Evolutionary conservation across 2,888 invertebrate genomes (phyloP).

Genomic region (Argyresthia albistria): DNA sequence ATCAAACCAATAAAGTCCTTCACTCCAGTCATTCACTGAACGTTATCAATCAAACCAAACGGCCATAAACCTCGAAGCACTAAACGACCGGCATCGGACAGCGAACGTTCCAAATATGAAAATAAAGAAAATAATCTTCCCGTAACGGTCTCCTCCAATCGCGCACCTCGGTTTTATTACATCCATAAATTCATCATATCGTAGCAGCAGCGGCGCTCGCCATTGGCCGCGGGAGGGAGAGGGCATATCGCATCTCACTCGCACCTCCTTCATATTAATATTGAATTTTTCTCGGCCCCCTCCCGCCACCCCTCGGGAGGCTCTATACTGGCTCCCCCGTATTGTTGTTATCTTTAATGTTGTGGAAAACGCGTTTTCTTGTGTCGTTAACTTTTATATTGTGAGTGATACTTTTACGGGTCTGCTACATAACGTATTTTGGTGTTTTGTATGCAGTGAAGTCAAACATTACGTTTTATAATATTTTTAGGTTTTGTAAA

Average conservation of each 20-base stretch:
- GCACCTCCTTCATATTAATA: slow-evolving; percentile 84
- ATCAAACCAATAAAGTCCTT: too few species aligned
- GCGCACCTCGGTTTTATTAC: slow-evolving; percentile 80
- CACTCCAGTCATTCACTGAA: too few species aligned
- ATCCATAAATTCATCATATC: slow-evolving; percentile 89
- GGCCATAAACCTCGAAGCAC: too few species aligned
- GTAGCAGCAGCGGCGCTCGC: slow-evolving; percentile 63
- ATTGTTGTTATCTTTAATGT: slow-evolving; percentile 74
- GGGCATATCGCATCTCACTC: slow-evolving; percentile 65
- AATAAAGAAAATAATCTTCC: slow-evolving; percentile 72
- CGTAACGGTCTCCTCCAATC: slow-evolving; percentile 76
- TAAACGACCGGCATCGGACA: too few species aligned
- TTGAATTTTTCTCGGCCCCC: slow-evolving; percentile 82
- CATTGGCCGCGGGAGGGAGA: slow-evolving; percentile 71
- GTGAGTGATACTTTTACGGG: slow-evolving; percentile 70
- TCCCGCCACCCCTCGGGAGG: slow-evolving; percentile 67
- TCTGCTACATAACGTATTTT: slow-evolving; percentile 64
- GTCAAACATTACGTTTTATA: not conserved
- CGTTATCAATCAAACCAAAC: too few species aligned
- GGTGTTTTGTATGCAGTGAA: slow-evolving; percentile 7
- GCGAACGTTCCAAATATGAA: slow-evolving; percentile 61
- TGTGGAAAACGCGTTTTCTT: slow-evolving; percentile 74
- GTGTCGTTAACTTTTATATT: slow-evolving; percentile 74
- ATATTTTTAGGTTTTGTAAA: not conserved
- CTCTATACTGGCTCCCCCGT: slow-evolving; percentile 71